These are phyloP conservation scores for Phenganax subtilis DNA, from an alignment of 92 coral and sea anemone species.

Conservation along the genomic window DNA sequence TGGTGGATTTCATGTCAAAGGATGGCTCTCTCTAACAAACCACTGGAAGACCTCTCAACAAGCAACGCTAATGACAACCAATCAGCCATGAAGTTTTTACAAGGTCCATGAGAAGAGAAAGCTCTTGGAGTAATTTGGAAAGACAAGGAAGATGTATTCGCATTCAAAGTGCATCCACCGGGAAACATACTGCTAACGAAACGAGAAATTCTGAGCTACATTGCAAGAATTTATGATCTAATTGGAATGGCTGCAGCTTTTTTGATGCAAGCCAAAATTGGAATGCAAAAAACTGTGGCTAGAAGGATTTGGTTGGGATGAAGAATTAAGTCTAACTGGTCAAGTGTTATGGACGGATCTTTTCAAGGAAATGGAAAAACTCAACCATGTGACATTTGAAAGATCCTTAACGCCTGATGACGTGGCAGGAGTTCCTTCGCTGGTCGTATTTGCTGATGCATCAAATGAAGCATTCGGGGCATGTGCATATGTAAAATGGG, in stretches of 20 bases:
- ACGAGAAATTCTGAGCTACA: slow-evolving; percentile 40
- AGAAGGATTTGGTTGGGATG: slow-evolving; percentile 42
- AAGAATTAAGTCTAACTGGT: background rate
- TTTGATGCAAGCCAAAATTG: slow-evolving; percentile 42
- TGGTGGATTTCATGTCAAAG: slow-evolving; percentile 41
- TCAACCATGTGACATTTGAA: too few relatives aligned
- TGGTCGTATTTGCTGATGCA: slow-evolving; percentile 7
- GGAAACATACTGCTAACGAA: slow-evolving; percentile 12
- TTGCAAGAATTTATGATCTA: slow-evolving; percentile 39
- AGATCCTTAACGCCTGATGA: too few relatives aligned
- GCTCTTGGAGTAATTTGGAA: slow-evolving; percentile 37
- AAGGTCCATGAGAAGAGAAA: slow-evolving; percentile 33
- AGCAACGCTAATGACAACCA: background rate
- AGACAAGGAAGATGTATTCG: slow-evolving; percentile 8
- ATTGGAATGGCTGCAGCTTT: slow-evolving; percentile 41
- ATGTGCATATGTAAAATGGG: slow-evolving; percentile 35
- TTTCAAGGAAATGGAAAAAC: too few relatives aligned
- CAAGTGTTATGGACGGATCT: too few relatives aligned
- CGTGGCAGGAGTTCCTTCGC: too few relatives aligned
- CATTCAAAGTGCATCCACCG: background rate
- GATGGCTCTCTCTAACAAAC: background rate
- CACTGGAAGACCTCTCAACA: slow-evolving; percentile 38
- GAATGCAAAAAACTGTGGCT: slow-evolving; percentile 42
- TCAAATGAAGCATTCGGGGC: slow-evolving; percentile 44
- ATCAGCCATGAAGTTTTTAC: background rate